A percentile compares a stretch with the other conserved stretches of the same genome.
Conservation (phyloP, 1,140 invertebrate species). For the Rhopalosiphum maidis region DNA sequence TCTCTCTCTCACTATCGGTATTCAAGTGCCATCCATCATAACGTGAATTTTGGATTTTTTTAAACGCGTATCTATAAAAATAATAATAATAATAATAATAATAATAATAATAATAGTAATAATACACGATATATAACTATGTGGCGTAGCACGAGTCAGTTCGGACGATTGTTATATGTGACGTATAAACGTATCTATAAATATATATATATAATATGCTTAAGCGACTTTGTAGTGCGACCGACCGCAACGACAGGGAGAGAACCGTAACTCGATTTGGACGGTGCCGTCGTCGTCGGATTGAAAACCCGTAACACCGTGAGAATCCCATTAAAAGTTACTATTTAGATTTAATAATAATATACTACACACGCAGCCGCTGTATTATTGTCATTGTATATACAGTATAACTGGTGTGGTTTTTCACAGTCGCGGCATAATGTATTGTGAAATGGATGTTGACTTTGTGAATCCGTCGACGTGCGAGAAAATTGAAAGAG, state of each 20-base stretch:
- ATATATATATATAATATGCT: background rate
- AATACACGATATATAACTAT: background rate
- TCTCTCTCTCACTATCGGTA: background rate
- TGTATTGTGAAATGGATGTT: constrained; percentile 14
- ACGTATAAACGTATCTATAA: background rate
- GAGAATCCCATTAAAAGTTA: constrained; percentile 20
- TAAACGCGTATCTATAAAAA: background rate
- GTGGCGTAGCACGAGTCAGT: background rate
- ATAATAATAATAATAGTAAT: background rate
- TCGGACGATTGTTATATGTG: background rate
- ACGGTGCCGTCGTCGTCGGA: background rate
- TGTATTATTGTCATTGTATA: background rate
- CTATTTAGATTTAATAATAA: constrained; percentile 22
- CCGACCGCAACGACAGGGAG: background rate
- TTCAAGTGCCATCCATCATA: constrained; percentile 26
- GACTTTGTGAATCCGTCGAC: background rate
- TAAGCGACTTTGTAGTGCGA: background rate
- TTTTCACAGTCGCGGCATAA: background rate
- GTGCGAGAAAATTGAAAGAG: background rate
- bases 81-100: too few species aligned
- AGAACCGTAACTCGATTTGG: constrained; percentile 18
- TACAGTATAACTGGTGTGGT: background rate
- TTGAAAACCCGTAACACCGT: background rate
- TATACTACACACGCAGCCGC: background rate
- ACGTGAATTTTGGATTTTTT: background rate